Evolutionary conservation across 2,888 invertebrate species (phyloP), one percentile per base, ranked within the genome.

Genomic region (Acleris laterana): DNA sequence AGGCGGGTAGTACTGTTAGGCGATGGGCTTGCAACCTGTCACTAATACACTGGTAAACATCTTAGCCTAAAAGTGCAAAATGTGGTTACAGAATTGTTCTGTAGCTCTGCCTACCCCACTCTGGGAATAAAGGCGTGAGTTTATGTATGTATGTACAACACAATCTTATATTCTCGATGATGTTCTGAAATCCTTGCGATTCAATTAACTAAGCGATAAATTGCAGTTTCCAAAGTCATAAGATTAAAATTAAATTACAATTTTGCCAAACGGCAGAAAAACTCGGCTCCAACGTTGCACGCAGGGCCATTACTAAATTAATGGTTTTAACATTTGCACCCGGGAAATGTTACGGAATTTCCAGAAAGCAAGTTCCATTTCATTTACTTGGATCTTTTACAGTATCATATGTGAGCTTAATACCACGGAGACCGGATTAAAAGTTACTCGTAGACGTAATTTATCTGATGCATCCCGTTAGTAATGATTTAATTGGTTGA

Each of bases 241-340:
- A 9, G 20, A 17, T 48, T 48, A 38, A 22, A 49, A 38, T 22
- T 22, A 17, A 62, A 13, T 7, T 17, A 38, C 13, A 25, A 50
- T 48, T 49, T 56, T 25, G 7, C 38, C 17, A n/a, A 22, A 49
- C 3, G 7, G 62, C 49, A 50, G 22, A 19, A 62, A 51, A 56
- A 49, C 62, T 25, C 49, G 25, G 49, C 25, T 17, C 6, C 50
- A n/a, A 56, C 25, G 50, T 50, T 42, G 42, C 56, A 63, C 56
- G 62, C 58, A n/a, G 53, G 52, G 38, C 64, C 53, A 59, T 59
- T 53, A 64, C 64, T 17, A 42, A 59, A 64, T 64, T 60, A 64
- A 56, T 60, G 20, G 49, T 49, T 55, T 49, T 48, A 42, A 25
- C 49, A 55, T 60, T 49, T 55, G 28, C n/a, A 49, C 28, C 42